Conservation (phyloP, 64 coral and sea anemone genomes). For the Hydrozoanthus tunicans region DNA sequence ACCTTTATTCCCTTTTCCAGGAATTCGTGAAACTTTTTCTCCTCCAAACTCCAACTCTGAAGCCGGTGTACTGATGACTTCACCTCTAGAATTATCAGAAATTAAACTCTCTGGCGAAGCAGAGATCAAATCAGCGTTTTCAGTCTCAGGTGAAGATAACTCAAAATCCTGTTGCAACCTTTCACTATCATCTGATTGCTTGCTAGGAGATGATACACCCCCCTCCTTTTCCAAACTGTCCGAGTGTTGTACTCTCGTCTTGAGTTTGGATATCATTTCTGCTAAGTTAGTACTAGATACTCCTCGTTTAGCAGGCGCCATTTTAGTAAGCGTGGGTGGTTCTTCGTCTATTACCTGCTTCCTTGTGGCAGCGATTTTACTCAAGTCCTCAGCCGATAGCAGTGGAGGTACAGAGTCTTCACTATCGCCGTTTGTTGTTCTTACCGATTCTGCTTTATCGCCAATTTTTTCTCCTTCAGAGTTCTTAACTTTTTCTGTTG, state of each 20-base stretch:
- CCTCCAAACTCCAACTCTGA: constrained; percentile 7
- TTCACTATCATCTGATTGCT: constrained; percentile 37
- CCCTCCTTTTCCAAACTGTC: constrained; percentile 8
- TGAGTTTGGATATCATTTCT: constrained; percentile 76
- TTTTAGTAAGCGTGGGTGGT: constrained; percentile 78
- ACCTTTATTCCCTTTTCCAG: constrained; percentile 49
- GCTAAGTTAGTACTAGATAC: constrained; percentile 24
- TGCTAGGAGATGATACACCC: not conserved
- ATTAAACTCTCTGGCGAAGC: constrained; percentile 58
- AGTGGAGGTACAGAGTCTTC: constrained; percentile 65
- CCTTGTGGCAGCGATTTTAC: constrained; percentile 70
- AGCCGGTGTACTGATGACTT: constrained; percentile 7
- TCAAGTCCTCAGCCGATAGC: constrained; percentile 87
- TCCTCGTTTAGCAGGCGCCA: constrained; percentile 47
- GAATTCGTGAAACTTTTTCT: not conserved
- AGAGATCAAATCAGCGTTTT: constrained; percentile 55
- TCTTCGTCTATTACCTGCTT: constrained; percentile 70
- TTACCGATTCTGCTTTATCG: not conserved
- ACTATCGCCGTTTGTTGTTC: not conserved
- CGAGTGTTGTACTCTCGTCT: constrained; percentile 53
- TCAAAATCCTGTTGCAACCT: constrained; percentile 48
- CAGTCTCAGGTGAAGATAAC: constrained; percentile 64
- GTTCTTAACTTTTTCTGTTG: not conserved
- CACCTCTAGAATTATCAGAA: constrained; percentile 60
- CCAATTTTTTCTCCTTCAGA: constrained; percentile 4